Base-by-base conservation (phyloP, 2,113 vertebrate genomes). In the Pipa parva region DNA sequence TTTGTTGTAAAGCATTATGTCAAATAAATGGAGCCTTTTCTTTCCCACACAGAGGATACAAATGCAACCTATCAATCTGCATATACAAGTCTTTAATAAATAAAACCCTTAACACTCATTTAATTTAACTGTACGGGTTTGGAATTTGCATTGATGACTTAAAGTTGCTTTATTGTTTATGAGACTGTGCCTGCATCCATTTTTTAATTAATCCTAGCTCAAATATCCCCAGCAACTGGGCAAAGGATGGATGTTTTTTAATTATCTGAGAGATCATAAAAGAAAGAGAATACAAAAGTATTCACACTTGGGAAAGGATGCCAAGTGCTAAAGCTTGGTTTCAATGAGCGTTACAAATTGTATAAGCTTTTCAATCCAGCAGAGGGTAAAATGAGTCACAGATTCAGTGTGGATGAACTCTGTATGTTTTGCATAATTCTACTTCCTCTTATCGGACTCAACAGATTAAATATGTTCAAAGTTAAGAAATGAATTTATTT, bases 191-290 rank as follows among this genome's bases (percentile, higher is more conserved):
- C 26, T 27, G 56, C 31, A 28, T 68, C 52, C 46, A 50, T 5
- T 39, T 68, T 68, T 60, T 68, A 68, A 68, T 68, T 68, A 68
- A 68, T 68, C 59, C 17, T 12, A 51, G 65, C 48, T 59, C 56
- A 50, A 68, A 68, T 68, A 39, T 68, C 57, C 39, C 46, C 56
- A 68, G 65, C 22, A 68, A 60, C 56, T 68, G 65, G 65, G 65
- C 56, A 68, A 22, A 60, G 65, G 46, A 68, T 68, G 65, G 65
- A 68, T 68, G 56, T 68, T 51, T 68, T 67, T 68, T 68, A 68
- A 68, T 68, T 60, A 68, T 68, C 65, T 60, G 57, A 51, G 59
- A 60, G 56, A 48, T 59, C 56, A 60, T 68, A 68, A 51, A 68
- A 59, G 65, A 66, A 58, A 66, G n/a, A 27, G 54, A 68, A 60